A percentile compares a stretch with the other conserved stretches of the same genome.
Evolutionary conservation across 2,888 invertebrate genomes (phyloP).

Genomic region (Mallateleia sp.): DNA sequence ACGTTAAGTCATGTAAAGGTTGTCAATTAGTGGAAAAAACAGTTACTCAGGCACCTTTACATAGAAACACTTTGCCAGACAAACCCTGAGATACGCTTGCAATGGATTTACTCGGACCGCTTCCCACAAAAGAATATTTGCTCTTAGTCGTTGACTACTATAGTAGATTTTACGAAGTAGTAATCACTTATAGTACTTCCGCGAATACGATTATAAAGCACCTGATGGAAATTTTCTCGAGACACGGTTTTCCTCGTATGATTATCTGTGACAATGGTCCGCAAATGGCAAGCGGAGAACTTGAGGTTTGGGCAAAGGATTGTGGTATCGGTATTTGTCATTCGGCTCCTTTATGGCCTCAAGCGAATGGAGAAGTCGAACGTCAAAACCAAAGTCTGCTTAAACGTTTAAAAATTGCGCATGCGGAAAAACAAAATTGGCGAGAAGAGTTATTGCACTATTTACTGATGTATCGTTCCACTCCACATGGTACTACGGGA

Average conservation of each 20-base stretch:
- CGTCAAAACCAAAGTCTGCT: constrained; percentile 82
- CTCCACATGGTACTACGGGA: constrained; percentile 84
- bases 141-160: constrained; percentile 79
- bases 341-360: constrained; percentile 80
- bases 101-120: constrained; percentile 76
- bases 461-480: constrained; percentile 83
- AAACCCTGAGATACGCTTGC: constrained; percentile 59
- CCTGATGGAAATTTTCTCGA: constrained; percentile 75
- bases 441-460: constrained; percentile 67
- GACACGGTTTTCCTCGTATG: constrained; percentile 69
- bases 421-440: constrained; percentile 74
- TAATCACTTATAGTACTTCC: constrained; percentile 54
- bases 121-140: constrained; percentile 63
- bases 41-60: no score
- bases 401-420: constrained; percentile 81
- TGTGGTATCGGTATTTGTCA: constrained; percentile 64
- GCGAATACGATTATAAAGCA: constrained; percentile 68
- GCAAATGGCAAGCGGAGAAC: constrained; percentile 79
- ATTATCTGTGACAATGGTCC: constrained; percentile 56
- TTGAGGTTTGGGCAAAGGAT: constrained; percentile 68
- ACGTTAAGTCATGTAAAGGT: constrained; percentile 70
- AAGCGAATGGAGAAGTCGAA: constrained; percentile 82
- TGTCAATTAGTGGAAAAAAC: constrained; percentile 81
- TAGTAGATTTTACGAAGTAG: constrained; percentile 75
- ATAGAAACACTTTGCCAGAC: constrained; percentile 37